Percentiles rank a stretch among this genome's conserved stretches.
phyloP scores from a whole-genome alignment of 2,113 vertebrate species.

The Megalops atlanticus region DNA sequence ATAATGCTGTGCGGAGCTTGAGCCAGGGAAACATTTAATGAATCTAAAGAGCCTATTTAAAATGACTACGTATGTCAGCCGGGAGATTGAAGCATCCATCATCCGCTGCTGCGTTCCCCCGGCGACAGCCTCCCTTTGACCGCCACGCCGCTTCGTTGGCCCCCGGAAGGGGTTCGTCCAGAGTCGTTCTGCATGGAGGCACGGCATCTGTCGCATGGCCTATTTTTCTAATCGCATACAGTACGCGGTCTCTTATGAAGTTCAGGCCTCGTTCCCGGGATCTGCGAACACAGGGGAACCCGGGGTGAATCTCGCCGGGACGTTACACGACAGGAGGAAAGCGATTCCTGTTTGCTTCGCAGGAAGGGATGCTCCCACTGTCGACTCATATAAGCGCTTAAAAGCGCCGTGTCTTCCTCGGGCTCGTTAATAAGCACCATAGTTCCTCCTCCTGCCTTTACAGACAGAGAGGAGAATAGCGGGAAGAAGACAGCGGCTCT shows the following conservation, averaged over 20 bases:
- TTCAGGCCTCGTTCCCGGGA: too few species aligned
- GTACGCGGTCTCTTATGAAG: neutral
- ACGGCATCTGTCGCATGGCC: slow-evolving; percentile 19
- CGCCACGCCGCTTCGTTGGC: slow-evolving; percentile 30
- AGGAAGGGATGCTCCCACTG: slow-evolving; percentile 45
- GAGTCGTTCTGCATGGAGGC: slow-evolving; percentile 29
- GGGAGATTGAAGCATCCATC: slow-evolving; percentile 50
- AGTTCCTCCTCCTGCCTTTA: neutral
- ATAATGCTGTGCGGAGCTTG: slow-evolving; percentile 52
- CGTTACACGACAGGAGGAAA: slow-evolving; percentile 48
- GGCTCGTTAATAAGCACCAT: slow-evolving; percentile 40
- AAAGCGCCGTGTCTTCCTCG: slow-evolving; percentile 44
- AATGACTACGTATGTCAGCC: slow-evolving; percentile 22
- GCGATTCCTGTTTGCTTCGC: slow-evolving; percentile 39
- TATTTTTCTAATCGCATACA: neutral
- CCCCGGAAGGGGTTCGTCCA: slow-evolving; percentile 44
- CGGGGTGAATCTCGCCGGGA: neutral
- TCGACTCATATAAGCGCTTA: slow-evolving; percentile 50
- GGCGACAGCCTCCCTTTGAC: slow-evolving; percentile 35
- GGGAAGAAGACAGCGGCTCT: neutral
- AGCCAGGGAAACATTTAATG: slow-evolving; percentile 52
- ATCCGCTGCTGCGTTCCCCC: slow-evolving; percentile 43
- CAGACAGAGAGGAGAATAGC: neutral
- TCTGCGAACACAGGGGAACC: slow-evolving; percentile 34
- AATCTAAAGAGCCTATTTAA: slow-evolving; percentile 56